These are phyloP conservation scores for Holocentrus rufus DNA, from an alignment of 2,797 vertebrate genomes.

Conservation along the genomic window DNA sequence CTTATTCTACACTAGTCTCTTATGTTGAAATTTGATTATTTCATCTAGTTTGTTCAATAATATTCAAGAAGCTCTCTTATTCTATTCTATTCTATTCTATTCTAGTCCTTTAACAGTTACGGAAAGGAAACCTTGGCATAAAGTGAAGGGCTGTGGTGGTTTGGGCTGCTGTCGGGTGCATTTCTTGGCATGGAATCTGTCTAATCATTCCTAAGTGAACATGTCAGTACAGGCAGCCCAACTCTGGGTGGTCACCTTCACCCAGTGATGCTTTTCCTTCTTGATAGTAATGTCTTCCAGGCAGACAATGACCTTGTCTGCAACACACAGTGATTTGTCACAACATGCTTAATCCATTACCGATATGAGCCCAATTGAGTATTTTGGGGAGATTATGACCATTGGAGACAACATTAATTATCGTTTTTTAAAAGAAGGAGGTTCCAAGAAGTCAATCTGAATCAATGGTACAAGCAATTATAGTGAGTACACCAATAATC, in stretches of 20 bases:
- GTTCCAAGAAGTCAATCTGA: not conserved
- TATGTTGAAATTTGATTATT: too few species aligned
- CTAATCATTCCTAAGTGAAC: slow-evolving; percentile 56
- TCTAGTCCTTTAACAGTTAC: slow-evolving; percentile 24
- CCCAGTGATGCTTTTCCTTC: slow-evolving; percentile 17
- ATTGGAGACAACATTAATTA: slow-evolving; percentile 15
- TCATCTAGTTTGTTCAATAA: not conserved
- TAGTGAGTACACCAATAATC: not conserved
- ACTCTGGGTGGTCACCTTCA: slow-evolving; percentile 50
- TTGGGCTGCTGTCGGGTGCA: slow-evolving; percentile 25
- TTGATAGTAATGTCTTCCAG: slow-evolving; percentile 39
- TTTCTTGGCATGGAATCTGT: slow-evolving; percentile 44
- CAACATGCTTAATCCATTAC: slow-evolving; percentile 37
- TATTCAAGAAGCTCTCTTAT: slow-evolving; percentile 17
- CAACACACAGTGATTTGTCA: slow-evolving; percentile 17
- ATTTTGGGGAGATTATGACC: slow-evolving; percentile 15
- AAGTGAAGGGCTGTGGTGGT: slow-evolving; percentile 22
- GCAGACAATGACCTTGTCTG: slow-evolving; percentile 24
- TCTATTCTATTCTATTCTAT: not conserved
- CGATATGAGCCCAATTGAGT: slow-evolving; percentile 20
- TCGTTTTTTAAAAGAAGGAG: slow-evolving; percentile 12
- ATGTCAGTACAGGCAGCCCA: slow-evolving; percentile 35
- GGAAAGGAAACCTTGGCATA: slow-evolving; percentile 31
- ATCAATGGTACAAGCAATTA: not conserved
- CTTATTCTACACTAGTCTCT: too few species aligned